Evolutionary conservation across 1,140 invertebrate genomes (phyloP).

Genomic region (Dryas iulia): DNA sequence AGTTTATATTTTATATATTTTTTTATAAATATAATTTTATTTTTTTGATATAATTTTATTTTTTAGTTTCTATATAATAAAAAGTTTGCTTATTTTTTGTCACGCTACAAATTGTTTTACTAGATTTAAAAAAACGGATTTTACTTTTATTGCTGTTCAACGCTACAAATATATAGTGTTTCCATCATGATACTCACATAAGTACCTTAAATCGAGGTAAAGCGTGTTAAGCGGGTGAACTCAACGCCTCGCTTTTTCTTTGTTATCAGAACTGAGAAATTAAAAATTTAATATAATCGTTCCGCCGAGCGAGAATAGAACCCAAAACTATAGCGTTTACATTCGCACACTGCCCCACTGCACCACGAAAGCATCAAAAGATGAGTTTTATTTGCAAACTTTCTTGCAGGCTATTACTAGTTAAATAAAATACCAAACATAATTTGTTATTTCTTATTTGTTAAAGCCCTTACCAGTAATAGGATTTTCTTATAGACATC

Average conservation of each 20-base stretch:
- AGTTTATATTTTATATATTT: too few species aligned
- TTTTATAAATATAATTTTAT: too few species aligned
- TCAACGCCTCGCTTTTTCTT: neutral
- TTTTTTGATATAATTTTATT: too few species aligned
- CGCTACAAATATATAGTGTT: too few species aligned
- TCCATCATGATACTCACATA: too few species aligned
- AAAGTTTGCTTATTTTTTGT: neutral
- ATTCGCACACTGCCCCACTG: neutral
- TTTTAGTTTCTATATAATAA: too few species aligned
- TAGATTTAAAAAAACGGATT: too few species aligned
- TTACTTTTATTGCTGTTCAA: too few species aligned
- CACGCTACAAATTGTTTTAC: too few species aligned
- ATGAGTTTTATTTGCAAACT: neutral
- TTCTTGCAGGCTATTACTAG: neutral
- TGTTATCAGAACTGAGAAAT: neutral
- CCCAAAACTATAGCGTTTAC: neutral
- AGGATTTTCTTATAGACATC: neutral
- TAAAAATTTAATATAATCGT: neutral
- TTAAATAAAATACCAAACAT: neutral
- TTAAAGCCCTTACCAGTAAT: neutral
- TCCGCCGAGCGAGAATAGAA: neutral
- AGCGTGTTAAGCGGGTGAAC: neutral
- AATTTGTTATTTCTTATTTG: neutral
- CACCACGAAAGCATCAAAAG: neutral
- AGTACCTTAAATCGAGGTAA: too few species aligned